Conservation (phyloP, 2,888 invertebrate genomes). For the Tetheella fluctuosa region DNA sequence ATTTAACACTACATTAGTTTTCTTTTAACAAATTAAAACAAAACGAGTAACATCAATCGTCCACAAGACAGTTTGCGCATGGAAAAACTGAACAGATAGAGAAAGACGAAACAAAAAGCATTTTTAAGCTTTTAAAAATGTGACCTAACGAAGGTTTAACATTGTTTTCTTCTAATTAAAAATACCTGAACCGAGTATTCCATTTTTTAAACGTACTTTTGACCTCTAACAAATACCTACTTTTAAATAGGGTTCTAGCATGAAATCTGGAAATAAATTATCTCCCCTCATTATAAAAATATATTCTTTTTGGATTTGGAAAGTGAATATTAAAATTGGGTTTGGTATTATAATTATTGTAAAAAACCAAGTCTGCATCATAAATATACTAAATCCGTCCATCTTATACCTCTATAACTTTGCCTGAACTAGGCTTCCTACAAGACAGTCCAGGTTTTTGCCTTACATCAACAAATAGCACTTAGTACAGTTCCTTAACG, state of each 20-base stretch:
- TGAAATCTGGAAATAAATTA: too few relatives aligned
- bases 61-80: neutral
- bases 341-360: too few relatives aligned
- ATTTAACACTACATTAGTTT: neutral
- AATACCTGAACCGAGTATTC: neutral
- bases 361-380: too few relatives aligned
- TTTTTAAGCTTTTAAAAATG: neutral
- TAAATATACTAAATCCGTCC: too few relatives aligned
- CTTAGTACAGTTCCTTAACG: conserved; percentile 2
- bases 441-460: neutral
- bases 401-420: too few relatives aligned
- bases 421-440: too few relatives aligned
- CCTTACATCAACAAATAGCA: neutral
- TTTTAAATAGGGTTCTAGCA: too few relatives aligned
- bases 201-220: neutral
- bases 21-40: conserved; percentile 8
- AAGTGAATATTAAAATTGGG: too few relatives aligned
- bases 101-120: neutral
- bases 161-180: neutral
- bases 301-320: too few relatives aligned
- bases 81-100: conserved; percentile 1
- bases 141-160: neutral
- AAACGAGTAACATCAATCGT: conserved; percentile 1
- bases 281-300: too few relatives aligned
- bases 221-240: too few relatives aligned